phyloP scores from a whole-genome alignment of 2,113 vertebrate genomes.

The Tragulus kanchil region DNA sequence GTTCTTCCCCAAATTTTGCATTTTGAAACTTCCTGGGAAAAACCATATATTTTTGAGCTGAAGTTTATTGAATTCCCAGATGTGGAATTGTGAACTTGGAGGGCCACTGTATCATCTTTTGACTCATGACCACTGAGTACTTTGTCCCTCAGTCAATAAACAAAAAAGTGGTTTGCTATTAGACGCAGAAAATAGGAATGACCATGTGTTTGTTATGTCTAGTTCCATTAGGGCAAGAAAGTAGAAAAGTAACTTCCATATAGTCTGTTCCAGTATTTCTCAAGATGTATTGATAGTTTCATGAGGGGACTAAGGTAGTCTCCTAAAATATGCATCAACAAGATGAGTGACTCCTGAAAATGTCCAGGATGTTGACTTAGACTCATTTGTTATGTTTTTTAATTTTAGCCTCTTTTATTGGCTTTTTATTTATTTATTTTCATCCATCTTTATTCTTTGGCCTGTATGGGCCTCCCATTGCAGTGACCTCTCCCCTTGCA shows the following conservation, averaged over 20 bases:
- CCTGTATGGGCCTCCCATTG: too few relatives aligned
- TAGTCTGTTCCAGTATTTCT: background rate
- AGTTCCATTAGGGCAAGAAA: slow-evolving; percentile 1
- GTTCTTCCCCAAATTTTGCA: background rate
- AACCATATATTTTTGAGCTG: background rate
- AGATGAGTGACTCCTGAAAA: slow-evolving; percentile 3
- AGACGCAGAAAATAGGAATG: background rate
- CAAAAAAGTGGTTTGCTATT: background rate
- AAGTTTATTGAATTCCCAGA: background rate
- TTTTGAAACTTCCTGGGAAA: background rate
- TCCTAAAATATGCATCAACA: background rate
- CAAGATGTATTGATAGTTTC: background rate
- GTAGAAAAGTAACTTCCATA: background rate
- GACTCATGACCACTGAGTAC: background rate
- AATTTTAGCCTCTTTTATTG: too few relatives aligned
- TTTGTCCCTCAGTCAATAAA: background rate
- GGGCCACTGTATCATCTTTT: background rate
- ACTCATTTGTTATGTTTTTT: background rate
- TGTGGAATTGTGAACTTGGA: background rate
- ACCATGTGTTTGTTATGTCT: background rate
- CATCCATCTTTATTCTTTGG: too few relatives aligned
- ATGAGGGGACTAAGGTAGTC: background rate
- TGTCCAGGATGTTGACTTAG: background rate
- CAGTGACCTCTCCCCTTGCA: too few relatives aligned
- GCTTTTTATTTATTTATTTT: too few relatives aligned